These are phyloP conservation scores for Odocoileus virginianus DNA, from an alignment of 2,113 vertebrate species.

Conservation along the genomic window DNA sequence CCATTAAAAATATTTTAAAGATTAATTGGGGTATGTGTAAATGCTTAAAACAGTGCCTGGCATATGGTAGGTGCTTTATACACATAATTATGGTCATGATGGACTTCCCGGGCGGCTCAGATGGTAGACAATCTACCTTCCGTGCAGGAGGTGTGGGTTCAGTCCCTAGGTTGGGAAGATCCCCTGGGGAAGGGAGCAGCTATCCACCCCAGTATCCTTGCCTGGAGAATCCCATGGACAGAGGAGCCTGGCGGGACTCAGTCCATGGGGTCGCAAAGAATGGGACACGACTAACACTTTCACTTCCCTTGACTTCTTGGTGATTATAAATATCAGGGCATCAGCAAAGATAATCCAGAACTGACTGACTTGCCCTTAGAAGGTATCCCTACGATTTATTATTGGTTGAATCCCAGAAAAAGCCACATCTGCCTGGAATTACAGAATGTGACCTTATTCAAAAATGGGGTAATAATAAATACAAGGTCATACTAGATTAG, in stretches of 20 bases:
- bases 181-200: neutral
- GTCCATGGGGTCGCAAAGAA: neutral
- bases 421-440: neutral
- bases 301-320: neutral
- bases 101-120: neutral
- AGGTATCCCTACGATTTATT: accelerated
- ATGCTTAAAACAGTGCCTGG: neutral
- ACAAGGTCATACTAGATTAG: neutral
- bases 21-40: neutral
- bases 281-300: neutral
- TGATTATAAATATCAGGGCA: neutral
- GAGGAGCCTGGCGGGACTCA: neutral
- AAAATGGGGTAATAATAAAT: neutral
- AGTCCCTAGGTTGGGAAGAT: neutral
- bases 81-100: accelerated
- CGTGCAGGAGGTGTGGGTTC: neutral
- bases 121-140: neutral
- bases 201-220: neutral
- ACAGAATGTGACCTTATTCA: neutral
- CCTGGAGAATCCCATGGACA: neutral
- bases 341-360: neutral
- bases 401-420: neutral
- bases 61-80: neutral
- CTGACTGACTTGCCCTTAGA: neutral
- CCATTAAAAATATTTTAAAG: neutral